Conservation (phyloP, 2,113 vertebrate genomes). For the Pagrus major region DNA sequence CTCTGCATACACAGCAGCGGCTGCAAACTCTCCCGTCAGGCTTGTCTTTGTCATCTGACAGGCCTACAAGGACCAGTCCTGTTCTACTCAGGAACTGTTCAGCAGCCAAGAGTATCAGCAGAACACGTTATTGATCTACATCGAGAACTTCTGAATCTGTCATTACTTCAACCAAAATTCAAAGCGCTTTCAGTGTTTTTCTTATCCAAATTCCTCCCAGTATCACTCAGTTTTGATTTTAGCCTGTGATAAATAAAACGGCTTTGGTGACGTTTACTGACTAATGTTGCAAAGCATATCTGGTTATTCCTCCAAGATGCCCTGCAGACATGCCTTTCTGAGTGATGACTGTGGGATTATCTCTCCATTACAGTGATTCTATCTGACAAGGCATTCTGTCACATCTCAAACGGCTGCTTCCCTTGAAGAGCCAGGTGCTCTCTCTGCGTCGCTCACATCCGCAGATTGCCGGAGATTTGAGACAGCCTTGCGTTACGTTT, state of each 20-base stretch:
- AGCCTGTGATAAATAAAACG: constrained; percentile 27
- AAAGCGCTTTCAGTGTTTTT: constrained; percentile 21
- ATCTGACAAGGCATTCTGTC: constrained; percentile 80
- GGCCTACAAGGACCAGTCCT: constrained; percentile 61
- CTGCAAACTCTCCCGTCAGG: constrained; percentile 61
- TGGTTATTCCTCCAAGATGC: constrained; percentile 73
- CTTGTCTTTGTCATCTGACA: constrained; percentile 64
- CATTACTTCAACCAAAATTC: constrained; percentile 38
- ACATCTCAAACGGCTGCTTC: constrained; percentile 77
- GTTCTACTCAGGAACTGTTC: constrained; percentile 56
- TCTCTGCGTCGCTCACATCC: constrained; percentile 71
- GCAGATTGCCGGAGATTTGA: constrained; percentile 75
- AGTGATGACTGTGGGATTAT: constrained; percentile 81
- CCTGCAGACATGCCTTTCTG: constrained; percentile 78
- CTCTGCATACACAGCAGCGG: constrained; percentile 56
- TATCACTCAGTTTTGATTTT: constrained; percentile 46
- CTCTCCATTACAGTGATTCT: constrained; percentile 78
- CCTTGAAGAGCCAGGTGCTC: constrained; percentile 81
- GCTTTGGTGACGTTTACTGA: constrained; percentile 42
- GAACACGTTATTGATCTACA: constrained; percentile 47
- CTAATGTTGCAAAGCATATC: constrained; percentile 63
- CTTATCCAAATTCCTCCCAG: constrained; percentile 31
- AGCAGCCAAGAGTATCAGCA: constrained; percentile 29
- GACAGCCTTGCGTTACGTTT: constrained; percentile 73
- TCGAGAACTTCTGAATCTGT: constrained; percentile 44